Evolutionary conservation across 2,888 invertebrate genomes (phyloP).

Genomic region (Anagyrus pseudococci): DNA sequence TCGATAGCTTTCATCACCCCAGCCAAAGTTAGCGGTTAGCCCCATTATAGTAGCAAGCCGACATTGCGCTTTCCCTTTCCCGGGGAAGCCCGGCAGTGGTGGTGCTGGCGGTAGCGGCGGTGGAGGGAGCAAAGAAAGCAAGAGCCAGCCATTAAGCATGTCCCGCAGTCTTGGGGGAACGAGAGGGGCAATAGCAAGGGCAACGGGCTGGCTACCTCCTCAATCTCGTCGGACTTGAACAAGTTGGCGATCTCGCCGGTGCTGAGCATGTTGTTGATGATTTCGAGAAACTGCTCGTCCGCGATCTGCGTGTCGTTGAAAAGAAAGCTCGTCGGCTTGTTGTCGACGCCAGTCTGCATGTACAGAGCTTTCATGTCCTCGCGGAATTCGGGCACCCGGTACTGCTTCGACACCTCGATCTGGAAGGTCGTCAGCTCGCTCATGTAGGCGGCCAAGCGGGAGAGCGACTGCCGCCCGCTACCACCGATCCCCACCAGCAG

Average conservation of each 20-base stretch:
- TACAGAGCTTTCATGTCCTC: slow-evolving; percentile 84
- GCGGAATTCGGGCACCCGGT: slow-evolving; percentile 77
- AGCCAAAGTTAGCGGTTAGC: too few relatives aligned
- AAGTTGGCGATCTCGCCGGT: slow-evolving; percentile 88
- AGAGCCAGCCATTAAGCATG: slow-evolving; percentile 15
- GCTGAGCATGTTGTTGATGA: slow-evolving; percentile 87
- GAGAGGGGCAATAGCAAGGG: too few relatives aligned
- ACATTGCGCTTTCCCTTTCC: too few relatives aligned
- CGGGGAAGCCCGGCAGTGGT: too few relatives aligned
- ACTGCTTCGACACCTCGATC: slow-evolving; percentile 81
- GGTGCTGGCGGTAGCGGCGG: too few relatives aligned
- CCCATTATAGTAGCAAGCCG: too few relatives aligned
- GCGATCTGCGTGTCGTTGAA: slow-evolving; percentile 87
- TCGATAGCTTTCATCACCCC: too few relatives aligned
- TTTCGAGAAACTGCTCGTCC: slow-evolving; percentile 85
- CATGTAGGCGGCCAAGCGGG: slow-evolving; percentile 79
- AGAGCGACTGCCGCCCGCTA: slow-evolving; percentile 82
- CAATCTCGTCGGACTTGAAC: slow-evolving; percentile 88
- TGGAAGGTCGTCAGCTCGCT: slow-evolving; percentile 80
- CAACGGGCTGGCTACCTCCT: too few relatives aligned
- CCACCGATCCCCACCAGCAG: slow-evolving; percentile 87
- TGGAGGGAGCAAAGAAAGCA: too few relatives aligned
- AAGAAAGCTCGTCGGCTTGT: slow-evolving; percentile 78
- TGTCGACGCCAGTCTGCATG: slow-evolving; percentile 75
- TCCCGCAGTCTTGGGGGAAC: too few relatives aligned